Evolutionary conservation across 1,140 invertebrate genomes (phyloP).

Genomic region (Drosophila sproati): DNA sequence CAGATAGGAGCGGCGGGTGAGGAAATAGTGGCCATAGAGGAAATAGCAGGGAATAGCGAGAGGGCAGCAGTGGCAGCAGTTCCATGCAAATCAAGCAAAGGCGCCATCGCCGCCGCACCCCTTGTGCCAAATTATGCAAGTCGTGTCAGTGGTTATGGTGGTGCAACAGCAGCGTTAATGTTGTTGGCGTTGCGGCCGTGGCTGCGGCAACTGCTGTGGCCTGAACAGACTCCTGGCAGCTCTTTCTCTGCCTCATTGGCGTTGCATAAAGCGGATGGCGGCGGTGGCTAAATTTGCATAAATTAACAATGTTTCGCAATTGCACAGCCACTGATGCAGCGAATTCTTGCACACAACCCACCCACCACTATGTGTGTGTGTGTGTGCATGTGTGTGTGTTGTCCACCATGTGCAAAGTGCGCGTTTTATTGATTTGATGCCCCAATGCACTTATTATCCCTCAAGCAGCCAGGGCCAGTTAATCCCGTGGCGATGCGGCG

Average conservation of each 20-base stretch:
- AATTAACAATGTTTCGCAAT: constrained; percentile 82
- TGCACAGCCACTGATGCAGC: constrained; percentile 79
- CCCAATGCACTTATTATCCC: constrained; percentile 80
- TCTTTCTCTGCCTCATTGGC: constrained; percentile 72
- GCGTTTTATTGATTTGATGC: constrained; percentile 82
- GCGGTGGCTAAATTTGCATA: constrained; percentile 80
- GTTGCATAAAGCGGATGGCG: constrained; percentile 71
- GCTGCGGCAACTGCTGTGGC: constrained; percentile 57
- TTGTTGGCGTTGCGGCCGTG: constrained; percentile 74
- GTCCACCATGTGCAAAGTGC: constrained; percentile 56
- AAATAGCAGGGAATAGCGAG: too few species aligned
- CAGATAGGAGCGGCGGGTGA: background rate
- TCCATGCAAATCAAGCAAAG: constrained; percentile 46
- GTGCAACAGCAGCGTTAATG: constrained; percentile 64
- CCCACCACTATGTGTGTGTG: constrained; percentile 19
- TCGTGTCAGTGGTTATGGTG: constrained; percentile 42
- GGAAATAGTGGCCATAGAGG: too few species aligned
- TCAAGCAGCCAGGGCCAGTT: constrained; percentile 66
- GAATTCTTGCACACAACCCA: constrained; percentile 62
- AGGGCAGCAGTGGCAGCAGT: background rate
- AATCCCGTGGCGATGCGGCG: constrained; percentile 64
- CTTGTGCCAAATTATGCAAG: constrained; percentile 64
- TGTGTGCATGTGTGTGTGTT: constrained; percentile 32
- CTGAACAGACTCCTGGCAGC: constrained; percentile 17
- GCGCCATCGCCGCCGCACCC: background rate